Evolutionary conservation across 2,888 invertebrate genomes (phyloP).

Genomic region (Drosophila tanythrix): DNA sequence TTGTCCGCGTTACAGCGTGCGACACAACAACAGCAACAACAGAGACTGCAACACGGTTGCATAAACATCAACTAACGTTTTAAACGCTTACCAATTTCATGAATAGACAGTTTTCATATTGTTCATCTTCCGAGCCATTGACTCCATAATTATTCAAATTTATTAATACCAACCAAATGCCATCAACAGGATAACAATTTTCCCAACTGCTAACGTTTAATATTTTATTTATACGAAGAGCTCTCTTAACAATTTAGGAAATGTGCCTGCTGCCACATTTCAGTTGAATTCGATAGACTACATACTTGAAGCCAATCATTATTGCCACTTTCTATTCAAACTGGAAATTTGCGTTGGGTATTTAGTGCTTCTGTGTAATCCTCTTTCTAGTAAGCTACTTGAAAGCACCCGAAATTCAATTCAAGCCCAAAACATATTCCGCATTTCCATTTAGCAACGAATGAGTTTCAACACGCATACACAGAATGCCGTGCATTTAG

Average conservation of each 20-base stretch:
- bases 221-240: not conserved
- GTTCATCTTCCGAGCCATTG: constrained; percentile 6
- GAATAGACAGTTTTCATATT: constrained; percentile 17
- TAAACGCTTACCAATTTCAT: constrained; percentile 7
- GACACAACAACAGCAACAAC: constrained; percentile 10
- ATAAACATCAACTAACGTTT: constrained; percentile 15
- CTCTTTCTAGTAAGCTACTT: constrained; percentile 1
- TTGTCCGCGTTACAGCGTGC: constrained; percentile 17
- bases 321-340: not conserved
- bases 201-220: not conserved
- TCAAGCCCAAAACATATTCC: constrained; percentile 62
- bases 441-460: constrained; percentile 49
- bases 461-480: constrained; percentile 52
- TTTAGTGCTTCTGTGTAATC: not conserved
- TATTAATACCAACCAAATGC: not conserved
- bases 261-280: not conserved
- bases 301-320: not conserved
- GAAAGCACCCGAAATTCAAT: constrained; percentile 47
- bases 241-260: not conserved
- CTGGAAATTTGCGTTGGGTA: not conserved
- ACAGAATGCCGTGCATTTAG: constrained; percentile 13
- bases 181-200: not conserved
- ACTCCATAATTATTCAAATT: constrained; percentile 2
- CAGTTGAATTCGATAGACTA: not conserved
- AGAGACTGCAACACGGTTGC: constrained; percentile 24